Evolutionary conservation across 2,113 vertebrate species (phyloP).

Genomic region (Polypterus senegalus): DNA sequence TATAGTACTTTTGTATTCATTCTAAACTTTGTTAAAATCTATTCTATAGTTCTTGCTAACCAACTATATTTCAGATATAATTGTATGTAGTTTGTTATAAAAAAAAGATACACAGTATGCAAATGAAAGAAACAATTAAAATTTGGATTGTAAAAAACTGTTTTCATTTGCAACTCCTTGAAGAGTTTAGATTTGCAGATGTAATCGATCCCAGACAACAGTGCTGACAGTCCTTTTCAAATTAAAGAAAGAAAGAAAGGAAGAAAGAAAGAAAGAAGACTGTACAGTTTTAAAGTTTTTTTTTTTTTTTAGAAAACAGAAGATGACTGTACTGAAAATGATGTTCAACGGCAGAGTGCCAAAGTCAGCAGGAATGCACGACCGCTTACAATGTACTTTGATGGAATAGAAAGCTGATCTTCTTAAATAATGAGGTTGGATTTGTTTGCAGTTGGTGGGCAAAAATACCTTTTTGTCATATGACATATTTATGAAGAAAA

Average conservation of each 20-base stretch:
- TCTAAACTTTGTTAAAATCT: no score
- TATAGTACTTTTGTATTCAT: no score
- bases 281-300: constrained; percentile 3
- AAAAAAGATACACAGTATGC: no score
- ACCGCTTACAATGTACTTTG: not conserved
- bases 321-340: constrained; percentile 13
- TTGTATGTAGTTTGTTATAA: no score
- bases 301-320: constrained; percentile 8
- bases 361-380: constrained; percentile 7
- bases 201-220: constrained; percentile 37
- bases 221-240: constrained; percentile 56
- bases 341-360: constrained; percentile 11
- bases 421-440: constrained; percentile 6
- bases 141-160: no score
- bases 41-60: no score
- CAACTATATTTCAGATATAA: no score
- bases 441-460: no score
- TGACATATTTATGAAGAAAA: no score
- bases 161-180: not conserved
- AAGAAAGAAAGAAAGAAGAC: constrained; percentile 4
- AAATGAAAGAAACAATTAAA: no score
- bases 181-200: constrained; percentile 1
- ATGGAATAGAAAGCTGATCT: not conserved
- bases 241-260: constrained; percentile 20
- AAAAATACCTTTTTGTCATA: no score